phyloP scores from a whole-genome alignment of 2,888 invertebrate species.

The Orchestes rusci region DNA sequence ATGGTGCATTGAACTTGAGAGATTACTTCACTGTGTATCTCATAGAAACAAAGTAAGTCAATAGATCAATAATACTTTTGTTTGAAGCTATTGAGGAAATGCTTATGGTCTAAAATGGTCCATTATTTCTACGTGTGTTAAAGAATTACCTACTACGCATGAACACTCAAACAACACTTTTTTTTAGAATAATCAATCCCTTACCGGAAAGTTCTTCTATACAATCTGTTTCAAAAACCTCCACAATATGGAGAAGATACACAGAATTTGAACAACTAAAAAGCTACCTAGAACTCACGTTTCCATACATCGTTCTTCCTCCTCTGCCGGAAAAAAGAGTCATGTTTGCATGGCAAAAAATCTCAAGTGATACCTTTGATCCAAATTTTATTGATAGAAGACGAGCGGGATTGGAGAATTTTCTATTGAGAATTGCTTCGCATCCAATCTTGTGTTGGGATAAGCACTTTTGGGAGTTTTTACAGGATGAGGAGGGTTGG shows the following conservation, averaged over 20 bases:
- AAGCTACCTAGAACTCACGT: constrained; percentile 67
- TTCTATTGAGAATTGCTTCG: constrained; percentile 65
- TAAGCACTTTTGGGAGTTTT: constrained; percentile 67
- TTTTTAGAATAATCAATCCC: background rate
- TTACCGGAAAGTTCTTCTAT: background rate
- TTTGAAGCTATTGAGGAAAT: no score
- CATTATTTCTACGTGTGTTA: no score
- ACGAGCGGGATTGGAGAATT: constrained; percentile 74
- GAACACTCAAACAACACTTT: no score
- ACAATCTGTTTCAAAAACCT: constrained; percentile 49
- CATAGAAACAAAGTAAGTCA: constrained; percentile 67
- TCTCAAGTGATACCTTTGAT: constrained; percentile 70
- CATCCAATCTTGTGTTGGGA: constrained; percentile 69
- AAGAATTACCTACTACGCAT: no score
- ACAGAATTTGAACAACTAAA: constrained; percentile 78
- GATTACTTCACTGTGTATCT: constrained; percentile 74
- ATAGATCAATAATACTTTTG: no score
- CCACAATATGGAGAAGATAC: constrained; percentile 71
- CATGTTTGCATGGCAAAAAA: constrained; percentile 71
- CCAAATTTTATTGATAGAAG: constrained; percentile 80
- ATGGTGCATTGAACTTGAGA: constrained; percentile 64
- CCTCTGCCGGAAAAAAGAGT: constrained; percentile 75
- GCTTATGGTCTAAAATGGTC: no score
- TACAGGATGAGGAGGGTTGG: constrained; percentile 75
- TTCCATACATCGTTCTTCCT: constrained; percentile 74